Evolutionary conservation across 1,140 invertebrate genomes (phyloP), one percentile per base, ranked within the genome.

Genomic region (Globodera ellingtonae): DNA sequence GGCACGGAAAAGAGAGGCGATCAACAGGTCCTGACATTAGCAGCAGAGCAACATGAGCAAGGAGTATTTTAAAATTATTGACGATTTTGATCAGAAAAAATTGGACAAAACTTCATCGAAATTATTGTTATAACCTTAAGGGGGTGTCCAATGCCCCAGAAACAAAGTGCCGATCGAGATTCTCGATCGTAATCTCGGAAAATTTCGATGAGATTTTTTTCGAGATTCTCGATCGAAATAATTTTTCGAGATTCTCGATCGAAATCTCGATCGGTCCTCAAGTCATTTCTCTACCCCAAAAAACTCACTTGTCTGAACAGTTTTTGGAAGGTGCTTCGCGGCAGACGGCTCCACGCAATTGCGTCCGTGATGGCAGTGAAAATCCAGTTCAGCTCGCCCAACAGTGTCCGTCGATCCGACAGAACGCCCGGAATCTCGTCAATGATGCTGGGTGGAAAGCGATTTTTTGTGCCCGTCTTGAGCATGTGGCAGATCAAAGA

Each of bases 311-410:
- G 95, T 8, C 98, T 92, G 90, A 99, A 99, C 78, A 99, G 91
- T 89, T 94, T 95, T 91, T 98, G 96, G 91, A 99, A 99, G 81
- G 96, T 91, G 87, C 97, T 95, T 91, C 93, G 92, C 18, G 95
- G 94, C 80, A 99, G 91, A 66, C 94, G 94, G 89, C 98, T 98
- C 97, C 97, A 99, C 0, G 97, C 97, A 89, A 99, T 98, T n/a
- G 97, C 99, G 90, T 99, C 97, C 4, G 97, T 99, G 76, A 99
- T 98, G 8, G 97, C 97, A 56, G 97, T 99, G 91, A 99, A 99
- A 89, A 99, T 98, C 97, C 97, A 99, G 91, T 99, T 99, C 66
- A 99, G 91, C 91, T 99, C 97, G 75, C 97, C 97, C 79, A 98
- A 92, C 94, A 98, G 96, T 47, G 97, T 98, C 86, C 95, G 92